These are phyloP conservation scores for Byasa hedistus DNA, from an alignment of 2,888 invertebrate species.

Conservation along the genomic window DNA sequence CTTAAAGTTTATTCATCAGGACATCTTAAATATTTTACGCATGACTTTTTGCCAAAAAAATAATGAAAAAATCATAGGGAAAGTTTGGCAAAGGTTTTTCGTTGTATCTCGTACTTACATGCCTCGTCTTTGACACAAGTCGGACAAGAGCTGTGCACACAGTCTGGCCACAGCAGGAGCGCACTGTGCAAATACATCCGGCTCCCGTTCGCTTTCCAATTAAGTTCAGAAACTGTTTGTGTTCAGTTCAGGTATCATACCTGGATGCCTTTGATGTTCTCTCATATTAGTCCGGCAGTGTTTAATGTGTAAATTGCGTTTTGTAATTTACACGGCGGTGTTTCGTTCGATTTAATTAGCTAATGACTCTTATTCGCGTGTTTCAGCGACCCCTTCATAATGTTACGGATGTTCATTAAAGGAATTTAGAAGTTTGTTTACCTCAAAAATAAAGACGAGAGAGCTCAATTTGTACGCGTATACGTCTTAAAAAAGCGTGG, in stretches of 20 bases:
- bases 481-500: too few species aligned
- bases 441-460: too few species aligned
- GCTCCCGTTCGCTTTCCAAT: slow-evolving; percentile 68
- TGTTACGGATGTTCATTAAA: not conserved
- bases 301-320: slow-evolving; percentile 51
- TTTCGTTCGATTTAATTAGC: slow-evolving; percentile 37
- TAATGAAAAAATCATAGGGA: not conserved
- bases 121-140: slow-evolving; percentile 60
- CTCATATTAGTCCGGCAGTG: slow-evolving; percentile 48
- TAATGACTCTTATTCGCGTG: slow-evolving; percentile 18
- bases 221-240: slow-evolving; percentile 65
- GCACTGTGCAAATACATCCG: slow-evolving; percentile 63
- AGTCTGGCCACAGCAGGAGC: slow-evolving; percentile 55
- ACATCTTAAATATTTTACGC: too few species aligned
- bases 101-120: slow-evolving; percentile 16
- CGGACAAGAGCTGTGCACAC: slow-evolving; percentile 62
- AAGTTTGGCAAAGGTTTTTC: slow-evolving; percentile 15
- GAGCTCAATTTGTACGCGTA: too few species aligned
- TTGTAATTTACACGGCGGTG: slow-evolving; percentile 36
- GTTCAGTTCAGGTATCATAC: slow-evolving; percentile 62
- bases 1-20: too few species aligned
- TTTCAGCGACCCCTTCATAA: slow-evolving; percentile 5
- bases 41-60: not conserved
- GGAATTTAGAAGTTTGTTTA: too few species aligned
- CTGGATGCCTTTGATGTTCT: slow-evolving; percentile 64